Conservation (phyloP, 2,797 vertebrate genomes). For the Alca torda region DNA sequence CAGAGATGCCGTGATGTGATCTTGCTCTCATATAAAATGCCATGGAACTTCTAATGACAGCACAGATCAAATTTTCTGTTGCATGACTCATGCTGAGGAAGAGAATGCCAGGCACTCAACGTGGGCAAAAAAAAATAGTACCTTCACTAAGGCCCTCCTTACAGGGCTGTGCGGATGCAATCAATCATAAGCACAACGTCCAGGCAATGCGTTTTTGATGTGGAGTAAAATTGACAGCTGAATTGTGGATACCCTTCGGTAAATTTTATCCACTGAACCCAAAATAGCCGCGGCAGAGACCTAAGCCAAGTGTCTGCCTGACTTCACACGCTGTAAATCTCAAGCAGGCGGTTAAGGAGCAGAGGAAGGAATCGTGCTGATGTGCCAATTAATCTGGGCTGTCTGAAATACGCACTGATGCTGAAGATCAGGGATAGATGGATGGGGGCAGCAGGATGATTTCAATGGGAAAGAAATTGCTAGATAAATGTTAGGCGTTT, state of each 20-base stretch:
- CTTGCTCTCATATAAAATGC: not conserved
- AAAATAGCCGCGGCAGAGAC: slow-evolving; percentile 1
- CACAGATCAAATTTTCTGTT: slow-evolving; percentile 38
- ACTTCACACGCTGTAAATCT: not conserved
- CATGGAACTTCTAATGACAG: slow-evolving; percentile 19
- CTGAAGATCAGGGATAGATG: not conserved
- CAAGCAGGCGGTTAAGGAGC: not conserved
- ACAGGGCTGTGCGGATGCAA: not conserved
- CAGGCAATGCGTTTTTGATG: not conserved
- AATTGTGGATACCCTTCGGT: not conserved
- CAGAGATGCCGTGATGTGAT: not conserved
- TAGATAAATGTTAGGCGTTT: not conserved
- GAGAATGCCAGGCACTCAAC: not conserved
- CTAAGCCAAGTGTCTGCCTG: not conserved
- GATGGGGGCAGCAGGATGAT: not conserved
- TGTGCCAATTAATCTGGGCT: not conserved
- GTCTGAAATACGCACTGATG: not conserved
- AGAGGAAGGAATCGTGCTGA: not conserved
- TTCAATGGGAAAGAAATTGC: not conserved
- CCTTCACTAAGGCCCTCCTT: not conserved
- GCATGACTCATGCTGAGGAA: slow-evolving; percentile 41
- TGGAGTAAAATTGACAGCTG: slow-evolving; percentile 1
- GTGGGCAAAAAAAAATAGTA: not conserved
- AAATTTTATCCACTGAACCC: slow-evolving; percentile 23
- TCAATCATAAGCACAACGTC: not conserved